These are phyloP conservation scores for Heteromormyrus szaboi DNA, from an alignment of 2,797 vertebrate genomes.

Conservation along the genomic window DNA sequence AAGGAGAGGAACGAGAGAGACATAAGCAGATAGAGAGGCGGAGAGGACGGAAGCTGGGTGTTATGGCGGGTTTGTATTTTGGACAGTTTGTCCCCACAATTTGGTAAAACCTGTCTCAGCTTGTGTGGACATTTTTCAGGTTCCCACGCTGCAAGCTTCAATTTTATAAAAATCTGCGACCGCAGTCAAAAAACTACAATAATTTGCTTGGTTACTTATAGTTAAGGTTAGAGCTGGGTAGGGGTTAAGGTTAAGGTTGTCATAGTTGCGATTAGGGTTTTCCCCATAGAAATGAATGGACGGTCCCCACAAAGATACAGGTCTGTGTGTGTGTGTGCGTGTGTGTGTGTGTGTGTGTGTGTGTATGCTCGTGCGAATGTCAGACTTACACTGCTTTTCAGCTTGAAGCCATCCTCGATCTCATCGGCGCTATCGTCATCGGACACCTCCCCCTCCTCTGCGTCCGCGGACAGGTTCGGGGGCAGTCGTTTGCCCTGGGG, in stretches of 20 bases:
- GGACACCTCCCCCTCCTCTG: conserved; percentile 93
- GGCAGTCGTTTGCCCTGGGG: conserved; percentile 87
- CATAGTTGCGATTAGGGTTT: not conserved
- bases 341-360: not conserved
- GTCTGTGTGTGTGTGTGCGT: not conserved
- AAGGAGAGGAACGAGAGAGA: not conserved
- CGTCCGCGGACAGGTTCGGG: conserved; percentile 80
- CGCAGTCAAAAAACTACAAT: not conserved
- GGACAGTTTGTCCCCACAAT: not conserved
- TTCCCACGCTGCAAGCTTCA: not conserved
- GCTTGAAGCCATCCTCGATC: conserved; percentile 95
- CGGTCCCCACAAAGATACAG: not conserved
- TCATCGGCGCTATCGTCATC: conserved; percentile 97
- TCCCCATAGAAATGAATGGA: not conserved
- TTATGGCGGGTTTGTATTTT: not conserved
- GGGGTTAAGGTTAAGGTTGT: not conserved
- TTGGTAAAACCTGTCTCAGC: not conserved
- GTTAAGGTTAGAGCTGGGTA: not conserved
- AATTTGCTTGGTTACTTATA: not conserved
- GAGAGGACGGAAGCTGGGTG: conserved; percentile 9
- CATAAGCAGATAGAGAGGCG: not conserved
- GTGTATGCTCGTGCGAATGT: not conserved
- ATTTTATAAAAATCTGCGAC: not conserved
- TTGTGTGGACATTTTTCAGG: not conserved
- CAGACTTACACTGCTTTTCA: conserved; percentile 78